Percentiles rank a stretch among this genome's conserved stretches.
phyloP scores from a whole-genome alignment of 2,113 vertebrate genomes.

The Poeciliopsis occidentalis region DNA sequence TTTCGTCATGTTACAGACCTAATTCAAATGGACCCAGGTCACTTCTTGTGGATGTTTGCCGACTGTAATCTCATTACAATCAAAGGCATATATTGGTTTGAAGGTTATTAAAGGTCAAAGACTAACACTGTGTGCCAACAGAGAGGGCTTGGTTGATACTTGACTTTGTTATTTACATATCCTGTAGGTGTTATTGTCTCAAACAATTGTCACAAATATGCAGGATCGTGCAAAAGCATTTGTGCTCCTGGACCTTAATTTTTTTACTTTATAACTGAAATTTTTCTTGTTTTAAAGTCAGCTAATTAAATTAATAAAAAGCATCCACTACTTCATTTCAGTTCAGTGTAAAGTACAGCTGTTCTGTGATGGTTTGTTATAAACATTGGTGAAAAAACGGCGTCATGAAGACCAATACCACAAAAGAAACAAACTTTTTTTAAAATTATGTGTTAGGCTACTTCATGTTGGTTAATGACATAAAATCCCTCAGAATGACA shows the following conservation, averaged over 20 bases:
- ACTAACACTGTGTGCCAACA: slow-evolving; percentile 20
- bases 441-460: neutral
- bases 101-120: slow-evolving; percentile 63
- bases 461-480: neutral
- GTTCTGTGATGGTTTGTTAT: neutral
- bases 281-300: neutral
- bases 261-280: neutral
- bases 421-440: neutral
- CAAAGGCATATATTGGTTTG: slow-evolving; percentile 70
- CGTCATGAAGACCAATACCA: too few relatives aligned
- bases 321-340: neutral
- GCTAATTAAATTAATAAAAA: neutral
- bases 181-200: neutral
- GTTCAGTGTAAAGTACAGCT: neutral
- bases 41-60: slow-evolving; percentile 67
- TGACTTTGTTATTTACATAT: neutral
- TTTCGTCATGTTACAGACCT: slow-evolving; percentile 51
- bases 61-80: slow-evolving; percentile 73
- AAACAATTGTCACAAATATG: neutral
- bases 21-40: slow-evolving; percentile 58
- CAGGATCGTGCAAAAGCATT: neutral
- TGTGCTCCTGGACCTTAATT: neutral
- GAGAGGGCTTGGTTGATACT: neutral
- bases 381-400: neutral
- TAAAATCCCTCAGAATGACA: neutral